Evolutionary conservation across 2,888 invertebrate genomes (phyloP).

Genomic region (Drosophila heteroneura): DNA sequence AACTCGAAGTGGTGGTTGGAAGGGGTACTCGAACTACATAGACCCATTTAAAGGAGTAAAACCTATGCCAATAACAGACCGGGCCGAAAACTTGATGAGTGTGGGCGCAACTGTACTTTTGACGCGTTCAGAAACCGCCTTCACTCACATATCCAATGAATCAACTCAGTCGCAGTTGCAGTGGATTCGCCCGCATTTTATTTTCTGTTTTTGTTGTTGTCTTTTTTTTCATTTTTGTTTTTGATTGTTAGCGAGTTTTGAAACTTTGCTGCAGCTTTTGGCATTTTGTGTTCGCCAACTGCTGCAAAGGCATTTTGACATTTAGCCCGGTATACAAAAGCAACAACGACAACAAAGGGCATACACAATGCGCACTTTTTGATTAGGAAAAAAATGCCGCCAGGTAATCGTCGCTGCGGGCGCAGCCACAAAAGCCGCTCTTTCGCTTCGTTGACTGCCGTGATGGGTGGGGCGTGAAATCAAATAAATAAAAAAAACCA

Average conservation of each 20-base stretch:
- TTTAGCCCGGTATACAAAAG: constrained; percentile 23
- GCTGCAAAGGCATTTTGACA: constrained; percentile 35
- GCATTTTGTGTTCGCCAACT: constrained; percentile 30
- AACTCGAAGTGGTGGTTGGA: background rate
- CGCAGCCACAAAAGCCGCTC: constrained; percentile 67
- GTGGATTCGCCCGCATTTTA: constrained; percentile 39
- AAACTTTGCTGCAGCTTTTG: constrained; percentile 60
- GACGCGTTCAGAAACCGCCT: constrained; percentile 60
- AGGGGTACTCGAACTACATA: constrained; percentile 26
- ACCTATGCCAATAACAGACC: constrained; percentile 37
- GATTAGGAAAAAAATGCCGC: constrained; percentile 68
- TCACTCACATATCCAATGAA: constrained; percentile 44
- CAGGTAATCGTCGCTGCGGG: constrained; percentile 73
- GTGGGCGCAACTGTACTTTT: constrained; percentile 67
- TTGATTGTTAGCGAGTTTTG: constrained; percentile 52
- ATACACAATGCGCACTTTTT: constrained; percentile 69
- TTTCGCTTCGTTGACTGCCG: constrained; percentile 26
- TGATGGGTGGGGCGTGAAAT: constrained; percentile 61
- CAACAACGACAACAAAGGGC: constrained; percentile 48
- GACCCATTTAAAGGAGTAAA: constrained; percentile 16
- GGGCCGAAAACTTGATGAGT: constrained; percentile 25
- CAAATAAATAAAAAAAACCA: constrained; percentile 78
- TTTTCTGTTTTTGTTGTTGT: background rate
- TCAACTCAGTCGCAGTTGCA: constrained; percentile 45
- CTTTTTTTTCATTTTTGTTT: constrained; percentile 13